Evolutionary conservation across 1,140 invertebrate genomes (phyloP).

Genomic region (Drosophila littoralis): DNA sequence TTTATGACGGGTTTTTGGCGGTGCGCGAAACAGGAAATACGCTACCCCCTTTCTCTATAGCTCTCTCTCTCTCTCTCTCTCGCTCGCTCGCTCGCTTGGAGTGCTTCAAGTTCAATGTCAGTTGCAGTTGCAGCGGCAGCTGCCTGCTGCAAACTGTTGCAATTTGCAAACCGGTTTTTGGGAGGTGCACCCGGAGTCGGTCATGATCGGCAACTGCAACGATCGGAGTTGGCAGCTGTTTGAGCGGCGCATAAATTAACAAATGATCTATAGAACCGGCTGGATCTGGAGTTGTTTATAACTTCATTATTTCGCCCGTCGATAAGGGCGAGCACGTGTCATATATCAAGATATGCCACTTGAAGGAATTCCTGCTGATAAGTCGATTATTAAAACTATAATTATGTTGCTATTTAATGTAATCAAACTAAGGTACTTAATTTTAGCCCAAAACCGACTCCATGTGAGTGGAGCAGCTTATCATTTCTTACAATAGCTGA

Average conservation of each 20-base stretch:
- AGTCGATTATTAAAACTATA: conserved; percentile 17
- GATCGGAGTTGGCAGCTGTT: conserved; percentile 48
- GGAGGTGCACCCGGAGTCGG: conserved; percentile 21
- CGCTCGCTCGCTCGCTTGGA: not conserved
- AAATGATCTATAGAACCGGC: conserved; percentile 43
- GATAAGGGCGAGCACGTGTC: conserved; percentile 39
- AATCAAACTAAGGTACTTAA: conserved; percentile 4
- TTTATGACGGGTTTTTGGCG: conserved; percentile 14
- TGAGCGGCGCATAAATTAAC: not conserved
- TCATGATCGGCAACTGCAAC: conserved; percentile 46
- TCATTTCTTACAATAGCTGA: too few species aligned
- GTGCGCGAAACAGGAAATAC: conserved; percentile 39
- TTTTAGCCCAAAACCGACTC: too few species aligned
- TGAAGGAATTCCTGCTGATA: conserved; percentile 23
- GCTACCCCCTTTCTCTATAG: conserved; percentile 21
- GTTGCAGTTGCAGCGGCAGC: conserved; percentile 48
- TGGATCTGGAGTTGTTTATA: conserved; percentile 29
- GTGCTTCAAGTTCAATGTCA: conserved; percentile 76
- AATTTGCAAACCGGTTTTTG: conserved; percentile 60
- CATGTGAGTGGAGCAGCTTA: too few species aligned
- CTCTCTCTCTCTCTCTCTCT: not conserved
- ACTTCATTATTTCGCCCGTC: not conserved
- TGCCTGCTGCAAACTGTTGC: conserved; percentile 56
- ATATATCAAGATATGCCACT: conserved; percentile 34
- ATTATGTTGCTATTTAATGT: conserved; percentile 9